Percentiles rank a stretch among this genome's conserved stretches.
phyloP scores from a whole-genome alignment of 1,140 invertebrate species.

The Drosophila tristis region DNA sequence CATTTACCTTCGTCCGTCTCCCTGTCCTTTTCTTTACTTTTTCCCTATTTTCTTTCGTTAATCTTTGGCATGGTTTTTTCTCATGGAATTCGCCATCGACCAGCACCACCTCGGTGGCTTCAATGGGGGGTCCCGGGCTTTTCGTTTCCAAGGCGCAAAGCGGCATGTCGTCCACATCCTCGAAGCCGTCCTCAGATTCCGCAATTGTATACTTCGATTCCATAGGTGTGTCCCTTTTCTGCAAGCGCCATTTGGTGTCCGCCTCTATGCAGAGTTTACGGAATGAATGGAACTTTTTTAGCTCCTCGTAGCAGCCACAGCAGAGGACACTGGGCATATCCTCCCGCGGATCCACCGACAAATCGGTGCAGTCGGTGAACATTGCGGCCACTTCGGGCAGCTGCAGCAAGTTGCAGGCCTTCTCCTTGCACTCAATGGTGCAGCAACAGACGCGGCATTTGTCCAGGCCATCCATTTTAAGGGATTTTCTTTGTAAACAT shows the following conservation, averaged over 20 bases:
- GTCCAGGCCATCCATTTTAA: constrained; percentile 22
- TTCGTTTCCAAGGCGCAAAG: not conserved
- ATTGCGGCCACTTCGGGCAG: constrained; percentile 48
- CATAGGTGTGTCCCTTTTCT: not conserved
- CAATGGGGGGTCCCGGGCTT: not conserved
- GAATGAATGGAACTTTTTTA: constrained; percentile 60
- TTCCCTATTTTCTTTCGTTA: not conserved
- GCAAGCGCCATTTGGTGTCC: constrained; percentile 44
- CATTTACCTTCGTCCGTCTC: too few relatives aligned
- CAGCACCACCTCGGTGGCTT: constrained; percentile 9
- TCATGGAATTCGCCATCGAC: constrained; percentile 5
- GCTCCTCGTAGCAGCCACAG: constrained; percentile 42
- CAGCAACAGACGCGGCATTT: constrained; percentile 63
- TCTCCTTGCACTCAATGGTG: constrained; percentile 3
- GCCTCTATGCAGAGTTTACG: constrained; percentile 56
- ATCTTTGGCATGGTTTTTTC: too few relatives aligned
- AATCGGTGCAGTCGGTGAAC: constrained; percentile 54
- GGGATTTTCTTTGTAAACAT: not conserved
- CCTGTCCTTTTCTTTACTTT: not conserved
- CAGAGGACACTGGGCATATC: constrained; percentile 58
- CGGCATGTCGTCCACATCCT: not conserved
- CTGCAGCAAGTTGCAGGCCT: constrained; percentile 42
- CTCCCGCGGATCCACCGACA: constrained; percentile 36
- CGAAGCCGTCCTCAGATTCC: too few relatives aligned
- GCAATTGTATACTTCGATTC: not conserved